Evolutionary conservation across 2,888 invertebrate species (phyloP), one percentile per base, ranked within the genome.

Genomic region (Drosophila maculinotata): DNA sequence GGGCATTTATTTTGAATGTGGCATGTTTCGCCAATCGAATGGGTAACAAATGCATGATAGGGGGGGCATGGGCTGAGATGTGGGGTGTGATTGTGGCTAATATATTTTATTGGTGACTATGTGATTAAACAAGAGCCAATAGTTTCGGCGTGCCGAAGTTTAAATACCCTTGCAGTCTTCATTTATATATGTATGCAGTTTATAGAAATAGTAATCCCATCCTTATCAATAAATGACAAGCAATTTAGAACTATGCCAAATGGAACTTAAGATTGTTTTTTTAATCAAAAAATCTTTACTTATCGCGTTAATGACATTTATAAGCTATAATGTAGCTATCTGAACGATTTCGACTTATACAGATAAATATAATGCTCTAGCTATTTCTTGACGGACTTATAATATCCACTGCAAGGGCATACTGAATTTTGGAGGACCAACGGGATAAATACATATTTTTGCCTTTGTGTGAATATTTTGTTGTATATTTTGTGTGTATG

Each of bases 21-120:
- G 62, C 41, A 51, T 36, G 25, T n/a, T n/a, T n/a, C n/a, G 33
- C 39, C 52, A 52, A 39, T 45, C 20, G 31, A 60, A 59, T 33
- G 42, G 28, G 9, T 41, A 10, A 44, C 42, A 44, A 62, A 66
- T 62, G 58, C 47, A 36, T 58, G 63, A 39, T 39, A 14, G 20
- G n/a, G 10, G n/a, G 9, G 10, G 6, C 15, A 38, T 17, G 15
- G 38, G 6, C 28, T 54, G 23, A 8, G 35, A 12, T 1, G 5
- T 15, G 23, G 30, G 12, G 17, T 6, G 4, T 31, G 31, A 8
- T 12, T 36, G 14, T 9, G 17, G 20, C 7, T 23, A 28, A n/a
- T n/a, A n/a, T n/a, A n/a, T 17, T 10, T 9, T 8, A 10, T 17
- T 42, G 3, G 10, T 49, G 36, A n/a, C n/a, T 25, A 14, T 26